phyloP scores from a whole-genome alignment of 2,888 invertebrate species.

The Leptinotarsa rubiginosa region DNA sequence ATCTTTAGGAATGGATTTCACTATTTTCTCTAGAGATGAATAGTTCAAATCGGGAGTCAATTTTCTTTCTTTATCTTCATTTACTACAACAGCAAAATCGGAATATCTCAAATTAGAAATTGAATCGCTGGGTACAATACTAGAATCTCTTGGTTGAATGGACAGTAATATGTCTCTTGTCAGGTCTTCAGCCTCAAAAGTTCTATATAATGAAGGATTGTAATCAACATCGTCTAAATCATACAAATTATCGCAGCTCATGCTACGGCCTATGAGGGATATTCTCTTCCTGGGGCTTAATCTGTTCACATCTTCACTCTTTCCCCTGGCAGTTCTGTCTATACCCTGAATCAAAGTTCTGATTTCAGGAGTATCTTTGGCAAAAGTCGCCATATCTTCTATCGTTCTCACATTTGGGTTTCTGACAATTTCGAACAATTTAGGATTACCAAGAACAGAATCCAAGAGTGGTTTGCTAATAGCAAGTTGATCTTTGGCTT shows the following conservation, averaged over 20 bases:
- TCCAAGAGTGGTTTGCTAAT: slow-evolving; percentile 62
- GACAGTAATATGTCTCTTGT: slow-evolving; percentile 32
- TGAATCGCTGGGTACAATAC: slow-evolving; percentile 49
- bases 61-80: slow-evolving; percentile 18
- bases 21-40: slow-evolving; percentile 55
- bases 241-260: slow-evolving; percentile 53
- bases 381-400: slow-evolving; percentile 47
- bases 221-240: slow-evolving; percentile 35
- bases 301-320: slow-evolving; percentile 32
- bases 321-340: slow-evolving; percentile 30
- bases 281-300: slow-evolving; percentile 30
- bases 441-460: slow-evolving; percentile 61
- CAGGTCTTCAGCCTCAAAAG: slow-evolving; percentile 46
- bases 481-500: slow-evolving; percentile 59
- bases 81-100: slow-evolving; percentile 36
- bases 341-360: slow-evolving; percentile 29
- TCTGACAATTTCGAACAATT: slow-evolving; percentile 56
- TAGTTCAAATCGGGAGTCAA: slow-evolving; percentile 37
- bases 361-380: slow-evolving; percentile 35
- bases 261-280: slow-evolving; percentile 43
- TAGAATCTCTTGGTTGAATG: slow-evolving; percentile 37
- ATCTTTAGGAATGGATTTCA: slow-evolving; percentile 52
- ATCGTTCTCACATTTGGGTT: slow-evolving; percentile 56
- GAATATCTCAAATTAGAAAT: slow-evolving; percentile 51
- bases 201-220: slow-evolving; percentile 42